Conservation (phyloP, 2,797 vertebrate genomes). For the Synaphobranchus kaupii region DNA sequence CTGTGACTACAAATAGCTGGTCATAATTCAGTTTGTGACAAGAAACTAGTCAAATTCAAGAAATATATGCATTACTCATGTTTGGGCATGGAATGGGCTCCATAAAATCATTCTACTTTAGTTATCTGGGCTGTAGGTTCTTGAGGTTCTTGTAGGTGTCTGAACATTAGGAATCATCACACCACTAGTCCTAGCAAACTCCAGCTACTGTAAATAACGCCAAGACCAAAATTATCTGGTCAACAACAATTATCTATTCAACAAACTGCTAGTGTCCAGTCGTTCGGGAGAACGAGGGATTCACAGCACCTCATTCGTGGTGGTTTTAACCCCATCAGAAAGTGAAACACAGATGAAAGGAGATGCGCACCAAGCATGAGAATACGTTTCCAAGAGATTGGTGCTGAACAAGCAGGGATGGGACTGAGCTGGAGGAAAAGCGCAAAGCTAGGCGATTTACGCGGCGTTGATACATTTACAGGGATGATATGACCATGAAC, state of each 20-base stretch:
- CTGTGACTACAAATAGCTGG: neutral
- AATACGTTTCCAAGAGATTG: conserved; percentile 47
- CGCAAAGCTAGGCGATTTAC: conserved; percentile 34
- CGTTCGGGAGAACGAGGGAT: neutral
- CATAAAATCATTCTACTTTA: neutral
- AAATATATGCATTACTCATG: neutral
- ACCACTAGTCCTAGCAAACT: neutral
- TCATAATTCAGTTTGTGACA: neutral
- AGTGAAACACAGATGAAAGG: conserved; percentile 40
- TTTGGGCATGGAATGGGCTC: neutral
- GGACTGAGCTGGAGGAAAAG: conserved; percentile 54
- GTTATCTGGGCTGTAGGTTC: neutral
- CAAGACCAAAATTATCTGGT: neutral
- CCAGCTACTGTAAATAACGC: neutral
- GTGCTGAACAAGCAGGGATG: conserved; percentile 65
- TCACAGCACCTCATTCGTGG: neutral
- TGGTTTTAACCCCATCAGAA: neutral
- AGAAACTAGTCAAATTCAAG: neutral
- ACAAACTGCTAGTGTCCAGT: neutral
- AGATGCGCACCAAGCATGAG: conserved; percentile 56
- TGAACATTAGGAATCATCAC: neutral
- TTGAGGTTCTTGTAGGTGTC: neutral
- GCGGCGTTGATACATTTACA: neutral
- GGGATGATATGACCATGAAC: conserved; percentile 3
- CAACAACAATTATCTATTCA: neutral